Percentiles rank a stretch among this genome's conserved stretches.
phyloP scores from a whole-genome alignment of 2,797 vertebrate species.

The Ara ararauna region DNA sequence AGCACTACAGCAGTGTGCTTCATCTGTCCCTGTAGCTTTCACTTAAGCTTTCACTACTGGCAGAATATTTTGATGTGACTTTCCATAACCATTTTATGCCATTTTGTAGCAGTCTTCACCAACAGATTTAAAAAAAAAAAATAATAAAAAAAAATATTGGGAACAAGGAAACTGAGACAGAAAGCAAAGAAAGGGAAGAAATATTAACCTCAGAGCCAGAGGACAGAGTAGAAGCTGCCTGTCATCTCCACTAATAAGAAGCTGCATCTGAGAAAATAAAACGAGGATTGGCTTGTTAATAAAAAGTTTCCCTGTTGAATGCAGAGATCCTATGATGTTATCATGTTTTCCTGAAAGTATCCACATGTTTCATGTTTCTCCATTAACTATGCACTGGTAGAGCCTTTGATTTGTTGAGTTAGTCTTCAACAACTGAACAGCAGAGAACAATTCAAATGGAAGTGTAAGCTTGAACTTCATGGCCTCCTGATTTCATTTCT shows the following conservation, averaged over 20 bases:
- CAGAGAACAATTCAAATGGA: neutral
- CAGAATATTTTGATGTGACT: neutral
- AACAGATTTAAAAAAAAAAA: neutral
- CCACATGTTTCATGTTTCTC: neutral
- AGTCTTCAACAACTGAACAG: neutral
- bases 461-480: neutral
- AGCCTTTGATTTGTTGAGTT: neutral
- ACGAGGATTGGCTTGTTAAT: neutral
- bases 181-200: neutral
- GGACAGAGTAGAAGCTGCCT: neutral
- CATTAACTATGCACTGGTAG: neutral
- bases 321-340: neutral
- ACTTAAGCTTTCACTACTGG: neutral
- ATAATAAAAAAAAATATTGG: rapidly evolving
- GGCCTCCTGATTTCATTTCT: neutral
- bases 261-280: neutral
- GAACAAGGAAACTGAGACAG: rapidly evolving
- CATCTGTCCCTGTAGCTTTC: neutral
- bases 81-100: neutral
- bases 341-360: neutral
- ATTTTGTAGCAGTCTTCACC: neutral
- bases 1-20: neutral
- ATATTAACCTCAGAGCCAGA: neutral
- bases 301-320: neutral
- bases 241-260: neutral